Conservation (phyloP, 2,888 invertebrate genomes). For the Ophioninae sp. region DNA sequence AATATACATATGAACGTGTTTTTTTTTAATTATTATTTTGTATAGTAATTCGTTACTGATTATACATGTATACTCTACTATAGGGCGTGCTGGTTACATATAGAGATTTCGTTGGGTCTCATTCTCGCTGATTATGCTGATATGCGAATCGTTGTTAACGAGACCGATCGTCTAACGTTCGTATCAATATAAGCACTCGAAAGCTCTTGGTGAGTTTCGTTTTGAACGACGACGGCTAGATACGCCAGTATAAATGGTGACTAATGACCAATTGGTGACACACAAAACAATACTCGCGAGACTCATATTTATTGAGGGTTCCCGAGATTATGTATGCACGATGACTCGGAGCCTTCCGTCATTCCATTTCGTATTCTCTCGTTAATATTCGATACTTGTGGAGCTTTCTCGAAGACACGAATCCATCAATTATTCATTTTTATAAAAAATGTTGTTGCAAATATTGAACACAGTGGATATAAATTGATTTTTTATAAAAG, state of each 20-base stretch:
- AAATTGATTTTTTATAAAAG: background rate
- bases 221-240: background rate
- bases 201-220: conserved; percentile 22
- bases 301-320: conserved; percentile 5
- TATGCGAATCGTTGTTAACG: conserved; percentile 58
- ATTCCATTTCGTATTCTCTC: conserved; percentile 5
- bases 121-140: conserved; percentile 53
- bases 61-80: conserved; percentile 31
- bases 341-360: background rate
- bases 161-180: conserved; percentile 56
- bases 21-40: conserved; percentile 20
- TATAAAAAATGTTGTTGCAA: background rate
- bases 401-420: background rate
- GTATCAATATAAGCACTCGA: conserved; percentile 27
- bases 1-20: conserved; percentile 51
- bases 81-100: conserved; percentile 31
- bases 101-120: conserved; percentile 49
- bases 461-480: background rate
- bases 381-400: background rate
- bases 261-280: conserved; percentile 60
- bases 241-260: conserved; percentile 48
- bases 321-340: conserved; percentile 1
- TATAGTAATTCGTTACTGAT: conserved; percentile 46
- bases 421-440: background rate
- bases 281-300: conserved; percentile 41